A percentile compares a stretch with the other conserved stretches of the same genome.
phyloP scores from a whole-genome alignment of 2,113 vertebrate genomes.

The Melanocharis versteri region DNA sequence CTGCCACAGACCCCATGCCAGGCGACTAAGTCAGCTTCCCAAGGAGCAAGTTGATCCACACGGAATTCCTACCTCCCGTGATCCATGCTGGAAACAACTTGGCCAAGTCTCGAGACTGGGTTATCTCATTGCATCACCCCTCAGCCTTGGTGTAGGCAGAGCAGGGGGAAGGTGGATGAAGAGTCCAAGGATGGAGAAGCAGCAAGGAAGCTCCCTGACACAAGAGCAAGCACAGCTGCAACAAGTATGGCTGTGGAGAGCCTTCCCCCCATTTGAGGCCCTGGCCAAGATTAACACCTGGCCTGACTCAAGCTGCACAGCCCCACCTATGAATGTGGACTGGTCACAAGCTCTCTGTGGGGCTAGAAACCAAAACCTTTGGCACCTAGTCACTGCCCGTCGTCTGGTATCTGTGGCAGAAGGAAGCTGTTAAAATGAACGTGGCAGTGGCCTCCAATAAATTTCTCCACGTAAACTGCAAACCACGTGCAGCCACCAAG shows the following conservation, averaged over 20 bases:
- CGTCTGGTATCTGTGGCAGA: rapidly evolving
- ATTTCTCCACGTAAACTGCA: rapidly evolving
- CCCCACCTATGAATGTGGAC: too few species aligned
- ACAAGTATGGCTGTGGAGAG: not conserved
- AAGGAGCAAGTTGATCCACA: not conserved
- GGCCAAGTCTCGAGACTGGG: not conserved
- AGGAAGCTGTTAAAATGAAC: not conserved
- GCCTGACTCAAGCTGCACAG: rapidly evolving
- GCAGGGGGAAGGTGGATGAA: not conserved
- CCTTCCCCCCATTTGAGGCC: not conserved
- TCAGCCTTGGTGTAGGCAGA: not conserved
- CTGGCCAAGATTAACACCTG: not conserved
- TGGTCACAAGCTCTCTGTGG: not conserved
- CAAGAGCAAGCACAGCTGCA: rapidly evolving
- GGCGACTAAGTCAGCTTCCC: rapidly evolving
- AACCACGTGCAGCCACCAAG: not conserved
- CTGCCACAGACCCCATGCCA: not conserved
- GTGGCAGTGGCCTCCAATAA: not conserved
- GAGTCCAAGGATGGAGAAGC: not conserved
- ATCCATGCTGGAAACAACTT: not conserved
- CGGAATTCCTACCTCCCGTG: rapidly evolving
- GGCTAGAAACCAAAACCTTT: not conserved
- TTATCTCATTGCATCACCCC: not conserved
- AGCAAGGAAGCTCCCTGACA: not conserved
- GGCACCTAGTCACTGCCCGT: not conserved